Percentiles rank a stretch among this genome's conserved stretches.
Evolutionary conservation across 2,113 vertebrate species (phyloP).

Genomic region (Machaerirhynchus nigripectus): DNA sequence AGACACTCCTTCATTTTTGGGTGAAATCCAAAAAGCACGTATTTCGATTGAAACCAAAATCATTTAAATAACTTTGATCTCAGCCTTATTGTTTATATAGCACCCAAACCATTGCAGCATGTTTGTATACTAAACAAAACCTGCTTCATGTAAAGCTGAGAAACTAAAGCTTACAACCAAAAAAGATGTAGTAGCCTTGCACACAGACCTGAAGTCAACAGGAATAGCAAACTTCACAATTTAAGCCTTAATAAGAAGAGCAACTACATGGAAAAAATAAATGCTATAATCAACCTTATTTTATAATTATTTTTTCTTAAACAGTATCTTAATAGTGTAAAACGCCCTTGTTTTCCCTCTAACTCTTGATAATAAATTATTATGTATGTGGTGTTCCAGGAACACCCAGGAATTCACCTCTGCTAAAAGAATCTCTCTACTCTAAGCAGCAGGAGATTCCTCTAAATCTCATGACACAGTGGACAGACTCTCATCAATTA

Average conservation of each 20-base stretch:
- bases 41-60: not conserved
- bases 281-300: not conserved
- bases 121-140: conserved; percentile 33
- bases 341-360: not conserved
- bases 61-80: conserved; percentile 33
- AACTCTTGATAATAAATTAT: not conserved
- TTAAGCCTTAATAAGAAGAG: not conserved
- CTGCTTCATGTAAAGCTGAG: not conserved
- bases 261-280: not conserved
- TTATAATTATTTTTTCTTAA: not conserved
- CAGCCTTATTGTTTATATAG: conserved; percentile 12
- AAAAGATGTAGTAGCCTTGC: not conserved
- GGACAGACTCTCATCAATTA: not conserved
- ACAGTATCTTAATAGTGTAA: not conserved
- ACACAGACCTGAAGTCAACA: not conserved
- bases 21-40: not conserved
- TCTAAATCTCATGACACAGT: not conserved
- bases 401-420: not conserved
- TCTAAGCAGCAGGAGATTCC: not conserved
- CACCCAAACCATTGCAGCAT: conserved; percentile 7
- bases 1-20: conserved; percentile 13
- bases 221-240: not conserved
- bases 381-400: not conserved
- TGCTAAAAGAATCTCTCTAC: not conserved
- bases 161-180: not conserved